phyloP scores from a whole-genome alignment of 2,113 vertebrate genomes.

The Zosterops pallidus region DNA sequence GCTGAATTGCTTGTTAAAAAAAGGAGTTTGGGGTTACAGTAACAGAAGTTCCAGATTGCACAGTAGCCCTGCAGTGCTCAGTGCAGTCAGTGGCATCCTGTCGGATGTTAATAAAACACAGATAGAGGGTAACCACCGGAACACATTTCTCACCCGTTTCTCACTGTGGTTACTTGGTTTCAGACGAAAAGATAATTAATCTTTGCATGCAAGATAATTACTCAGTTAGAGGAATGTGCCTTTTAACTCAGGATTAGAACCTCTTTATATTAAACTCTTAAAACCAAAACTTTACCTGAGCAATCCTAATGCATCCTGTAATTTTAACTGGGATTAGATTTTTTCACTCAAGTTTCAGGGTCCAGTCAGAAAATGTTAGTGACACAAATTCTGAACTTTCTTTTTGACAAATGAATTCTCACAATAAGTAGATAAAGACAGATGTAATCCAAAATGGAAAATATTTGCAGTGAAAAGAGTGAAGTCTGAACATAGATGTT shows the following conservation, averaged over 20 bases:
- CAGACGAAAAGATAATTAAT: neutral
- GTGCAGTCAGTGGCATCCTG: neutral
- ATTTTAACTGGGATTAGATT: neutral
- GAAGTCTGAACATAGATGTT: neutral
- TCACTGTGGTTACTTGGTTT: neutral
- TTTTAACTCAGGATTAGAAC: neutral
- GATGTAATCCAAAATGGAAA: neutral
- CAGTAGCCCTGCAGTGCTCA: neutral
- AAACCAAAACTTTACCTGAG: neutral
- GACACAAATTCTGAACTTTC: neutral
- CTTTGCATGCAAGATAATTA: neutral
- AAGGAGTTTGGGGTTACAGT: neutral
- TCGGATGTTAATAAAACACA: neutral
- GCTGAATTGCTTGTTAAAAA: neutral
- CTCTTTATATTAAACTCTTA: neutral
- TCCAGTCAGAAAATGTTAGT: neutral
- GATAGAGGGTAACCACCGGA: neutral
- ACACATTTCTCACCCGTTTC: neutral
- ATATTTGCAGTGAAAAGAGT: neutral
- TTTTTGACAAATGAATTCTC: neutral
- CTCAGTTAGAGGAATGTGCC: neutral
- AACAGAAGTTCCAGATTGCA: neutral
- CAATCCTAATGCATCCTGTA: neutral
- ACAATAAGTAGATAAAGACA: neutral
- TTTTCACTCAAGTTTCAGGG: neutral